Conservation (phyloP, 2,888 invertebrate genomes). For the Lasioglossum marginatum region DNA sequence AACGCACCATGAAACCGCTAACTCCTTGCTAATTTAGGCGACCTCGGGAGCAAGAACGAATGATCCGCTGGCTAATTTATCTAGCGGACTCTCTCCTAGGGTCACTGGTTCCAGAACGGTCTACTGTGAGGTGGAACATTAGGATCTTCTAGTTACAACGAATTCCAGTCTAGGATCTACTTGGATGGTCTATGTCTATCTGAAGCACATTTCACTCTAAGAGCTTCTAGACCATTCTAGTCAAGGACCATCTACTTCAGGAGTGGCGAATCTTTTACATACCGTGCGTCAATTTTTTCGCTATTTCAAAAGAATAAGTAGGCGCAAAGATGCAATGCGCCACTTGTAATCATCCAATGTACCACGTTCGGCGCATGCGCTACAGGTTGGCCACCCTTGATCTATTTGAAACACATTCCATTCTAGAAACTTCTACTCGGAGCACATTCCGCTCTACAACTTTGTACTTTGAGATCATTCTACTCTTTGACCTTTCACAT, state of each 20-base stretch:
- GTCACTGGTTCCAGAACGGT: not conserved
- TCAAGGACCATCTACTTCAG: not conserved
- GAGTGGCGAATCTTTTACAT: no score
- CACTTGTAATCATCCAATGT: no score
- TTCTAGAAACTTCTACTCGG: not conserved
- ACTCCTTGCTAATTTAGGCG: conserved; percentile 68
- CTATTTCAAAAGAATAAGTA: no score
- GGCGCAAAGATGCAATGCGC: no score
- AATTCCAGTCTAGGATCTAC: no score
- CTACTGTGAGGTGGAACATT: not conserved
- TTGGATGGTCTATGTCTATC: not conserved
- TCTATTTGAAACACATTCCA: not conserved
- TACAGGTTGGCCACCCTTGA: no score
- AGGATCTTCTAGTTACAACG: not conserved
- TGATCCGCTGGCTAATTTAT: not conserved
- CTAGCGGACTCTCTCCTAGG: not conserved
- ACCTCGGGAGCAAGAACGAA: not conserved
- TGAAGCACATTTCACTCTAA: no score
- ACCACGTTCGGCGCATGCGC: no score
- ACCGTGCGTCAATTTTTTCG: no score
- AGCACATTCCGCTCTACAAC: not conserved
- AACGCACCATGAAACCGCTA: conserved; percentile 52
- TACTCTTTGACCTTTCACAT: not conserved
- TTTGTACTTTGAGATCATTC: not conserved
- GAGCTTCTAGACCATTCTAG: not conserved